phyloP scores from a whole-genome alignment of 2,797 vertebrate species.

The Crypturellus tataupa region DNA sequence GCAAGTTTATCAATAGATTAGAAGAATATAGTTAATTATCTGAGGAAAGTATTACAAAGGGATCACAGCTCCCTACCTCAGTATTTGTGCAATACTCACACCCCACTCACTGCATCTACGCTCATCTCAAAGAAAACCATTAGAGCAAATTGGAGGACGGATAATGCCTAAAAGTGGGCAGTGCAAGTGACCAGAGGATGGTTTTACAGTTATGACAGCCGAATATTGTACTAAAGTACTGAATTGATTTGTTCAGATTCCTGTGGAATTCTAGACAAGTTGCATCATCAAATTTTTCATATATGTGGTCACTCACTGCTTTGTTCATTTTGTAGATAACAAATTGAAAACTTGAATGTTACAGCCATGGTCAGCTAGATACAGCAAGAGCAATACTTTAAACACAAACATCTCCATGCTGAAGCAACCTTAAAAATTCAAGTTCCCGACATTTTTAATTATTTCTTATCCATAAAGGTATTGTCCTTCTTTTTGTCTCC shows the following conservation, averaged over 20 bases:
- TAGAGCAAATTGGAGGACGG: neutral
- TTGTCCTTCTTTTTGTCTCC: neutral
- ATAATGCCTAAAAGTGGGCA: neutral
- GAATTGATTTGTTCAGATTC: neutral
- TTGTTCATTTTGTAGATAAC: neutral
- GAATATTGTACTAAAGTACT: neutral
- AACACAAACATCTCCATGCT: neutral
- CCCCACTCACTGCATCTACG: neutral
- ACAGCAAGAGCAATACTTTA: neutral
- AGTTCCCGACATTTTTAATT: neutral
- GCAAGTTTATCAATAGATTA: slow-evolving; percentile 33
- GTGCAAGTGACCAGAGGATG: neutral
- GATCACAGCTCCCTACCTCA: neutral
- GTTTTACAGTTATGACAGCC: neutral
- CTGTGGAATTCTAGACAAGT: neutral
- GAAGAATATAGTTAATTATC: neutral
- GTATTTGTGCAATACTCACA: neutral
- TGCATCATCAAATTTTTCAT: fast-evolving
- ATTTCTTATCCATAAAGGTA: neutral
- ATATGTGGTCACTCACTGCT: neutral
- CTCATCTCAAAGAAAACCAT: neutral
- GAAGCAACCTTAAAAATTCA: neutral
- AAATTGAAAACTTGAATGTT: neutral
- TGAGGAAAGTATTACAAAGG: neutral
- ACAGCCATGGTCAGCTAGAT: neutral